phyloP scores from a whole-genome alignment of 2,888 invertebrate species.

The Hanleya hanleyi region DNA sequence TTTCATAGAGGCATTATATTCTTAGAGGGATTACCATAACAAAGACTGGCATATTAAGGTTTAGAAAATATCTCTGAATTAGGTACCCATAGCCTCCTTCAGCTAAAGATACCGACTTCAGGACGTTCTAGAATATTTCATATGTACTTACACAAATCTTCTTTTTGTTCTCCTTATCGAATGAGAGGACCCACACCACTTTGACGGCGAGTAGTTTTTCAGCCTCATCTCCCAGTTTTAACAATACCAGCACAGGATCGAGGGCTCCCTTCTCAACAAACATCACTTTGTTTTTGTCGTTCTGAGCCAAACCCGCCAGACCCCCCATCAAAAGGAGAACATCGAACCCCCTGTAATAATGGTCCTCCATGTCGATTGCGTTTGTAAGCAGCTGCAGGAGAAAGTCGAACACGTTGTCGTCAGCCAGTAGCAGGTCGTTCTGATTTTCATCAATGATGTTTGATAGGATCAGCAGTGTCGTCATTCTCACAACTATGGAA shows the following conservation, averaged over 20 bases:
- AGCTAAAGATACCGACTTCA: no score
- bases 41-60: no score
- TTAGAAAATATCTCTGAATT: no score
- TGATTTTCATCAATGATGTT: conserved; percentile 54
- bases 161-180: conserved; percentile 47
- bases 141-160: conserved; percentile 47
- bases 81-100: no score
- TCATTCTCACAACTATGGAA: conserved; percentile 56
- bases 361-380: conserved; percentile 35
- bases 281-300: conserved; percentile 51
- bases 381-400: conserved; percentile 40
- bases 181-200: conserved; percentile 52
- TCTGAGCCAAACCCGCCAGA: conserved; percentile 50
- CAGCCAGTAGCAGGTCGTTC: conserved; percentile 46
- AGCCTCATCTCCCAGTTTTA: conserved; percentile 31
- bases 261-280: conserved; percentile 46
- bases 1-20: no score
- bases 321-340: conserved; percentile 53
- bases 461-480: conserved; percentile 51
- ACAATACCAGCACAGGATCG: conserved; percentile 28
- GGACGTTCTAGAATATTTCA: no score
- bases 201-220: conserved; percentile 45
- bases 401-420: conserved; percentile 48
- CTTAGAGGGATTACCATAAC: no score
- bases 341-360: conserved; percentile 49